Percentiles rank a stretch among this genome's conserved stretches.
These are phyloP conservation scores for Orthonychiurus folsomi DNA, from an alignment of 2,888 invertebrate species.

Conservation along the genomic window DNA sequence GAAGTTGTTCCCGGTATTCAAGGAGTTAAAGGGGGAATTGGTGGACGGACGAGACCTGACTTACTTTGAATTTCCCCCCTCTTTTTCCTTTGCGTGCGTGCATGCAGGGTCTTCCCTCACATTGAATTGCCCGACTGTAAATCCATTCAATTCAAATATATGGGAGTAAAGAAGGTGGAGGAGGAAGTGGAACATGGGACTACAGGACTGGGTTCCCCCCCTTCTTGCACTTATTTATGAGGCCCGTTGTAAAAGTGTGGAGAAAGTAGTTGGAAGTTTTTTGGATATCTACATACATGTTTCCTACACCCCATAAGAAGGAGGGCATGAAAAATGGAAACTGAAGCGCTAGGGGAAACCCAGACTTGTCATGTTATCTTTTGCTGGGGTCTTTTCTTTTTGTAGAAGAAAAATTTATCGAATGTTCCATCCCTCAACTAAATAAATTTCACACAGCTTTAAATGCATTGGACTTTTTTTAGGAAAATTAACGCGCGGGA, in stretches of 20 bases:
- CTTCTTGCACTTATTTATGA: constrained; percentile 1
- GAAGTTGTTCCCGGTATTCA: constrained; percentile 19
- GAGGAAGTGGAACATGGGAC: not conserved
- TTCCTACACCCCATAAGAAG: not conserved
- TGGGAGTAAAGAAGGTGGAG: not conserved
- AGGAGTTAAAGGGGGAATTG: not conserved
- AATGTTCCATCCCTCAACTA: not conserved
- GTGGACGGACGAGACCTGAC: not conserved
- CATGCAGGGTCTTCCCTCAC: not conserved
- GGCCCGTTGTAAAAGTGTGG: not conserved
- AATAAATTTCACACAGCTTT: not conserved
- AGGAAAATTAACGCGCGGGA: not conserved
- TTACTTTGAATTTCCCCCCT: constrained; percentile 8
- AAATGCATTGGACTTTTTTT: not conserved
- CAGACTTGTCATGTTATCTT: not conserved
- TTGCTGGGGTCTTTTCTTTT: not conserved
- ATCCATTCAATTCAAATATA: constrained; percentile 1
- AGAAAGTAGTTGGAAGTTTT: not conserved
- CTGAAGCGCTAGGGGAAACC: not conserved
- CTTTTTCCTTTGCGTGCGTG: not conserved
- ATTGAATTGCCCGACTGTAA: not conserved
- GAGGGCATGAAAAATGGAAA: not conserved
- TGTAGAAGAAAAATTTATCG: not conserved
- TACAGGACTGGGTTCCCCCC: not conserved
- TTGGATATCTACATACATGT: not conserved